phyloP scores from a whole-genome alignment of 2,888 invertebrate genomes.

The Lapara coniferarum region DNA sequence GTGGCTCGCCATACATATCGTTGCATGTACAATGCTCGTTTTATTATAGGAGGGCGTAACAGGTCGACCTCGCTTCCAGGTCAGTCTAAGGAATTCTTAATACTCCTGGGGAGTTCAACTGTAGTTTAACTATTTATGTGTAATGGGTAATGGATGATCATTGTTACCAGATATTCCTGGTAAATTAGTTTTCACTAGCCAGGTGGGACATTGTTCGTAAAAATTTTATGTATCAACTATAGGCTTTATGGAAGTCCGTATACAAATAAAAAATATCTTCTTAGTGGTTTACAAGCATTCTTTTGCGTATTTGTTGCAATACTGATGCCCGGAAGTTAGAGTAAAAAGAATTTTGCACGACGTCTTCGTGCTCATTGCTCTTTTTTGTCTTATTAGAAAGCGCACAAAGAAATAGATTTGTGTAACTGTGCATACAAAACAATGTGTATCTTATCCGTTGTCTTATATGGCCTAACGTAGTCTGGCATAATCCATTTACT shows the following conservation, averaged over 20 bases:
- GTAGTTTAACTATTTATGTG: constrained; percentile 9
- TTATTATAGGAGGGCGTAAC: constrained; percentile 64
- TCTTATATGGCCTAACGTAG: not conserved
- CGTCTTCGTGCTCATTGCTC: not conserved
- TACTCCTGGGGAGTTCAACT: constrained; percentile 28
- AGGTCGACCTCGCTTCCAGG: constrained; percentile 65
- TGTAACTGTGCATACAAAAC: not conserved
- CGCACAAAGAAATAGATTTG: not conserved
- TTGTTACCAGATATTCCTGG: not conserved
- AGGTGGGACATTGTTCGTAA: no score
- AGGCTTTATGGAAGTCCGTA: no score
- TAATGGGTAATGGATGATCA: not conserved
- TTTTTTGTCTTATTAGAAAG: not conserved
- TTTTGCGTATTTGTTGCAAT: not conserved
- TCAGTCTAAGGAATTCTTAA: constrained; percentile 50
- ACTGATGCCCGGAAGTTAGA: not conserved
- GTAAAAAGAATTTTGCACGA: not conserved
- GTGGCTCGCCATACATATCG: constrained; percentile 46
- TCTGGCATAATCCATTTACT: not conserved
- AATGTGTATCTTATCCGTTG: not conserved
- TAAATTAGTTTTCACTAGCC: not conserved
- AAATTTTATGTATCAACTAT: no score
- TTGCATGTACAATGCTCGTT: constrained; percentile 69
- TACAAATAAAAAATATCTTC: no score
- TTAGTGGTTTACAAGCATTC: not conserved